Conservation (phyloP, 1,140 invertebrate species). For the Leptopilina boulardi region DNA sequence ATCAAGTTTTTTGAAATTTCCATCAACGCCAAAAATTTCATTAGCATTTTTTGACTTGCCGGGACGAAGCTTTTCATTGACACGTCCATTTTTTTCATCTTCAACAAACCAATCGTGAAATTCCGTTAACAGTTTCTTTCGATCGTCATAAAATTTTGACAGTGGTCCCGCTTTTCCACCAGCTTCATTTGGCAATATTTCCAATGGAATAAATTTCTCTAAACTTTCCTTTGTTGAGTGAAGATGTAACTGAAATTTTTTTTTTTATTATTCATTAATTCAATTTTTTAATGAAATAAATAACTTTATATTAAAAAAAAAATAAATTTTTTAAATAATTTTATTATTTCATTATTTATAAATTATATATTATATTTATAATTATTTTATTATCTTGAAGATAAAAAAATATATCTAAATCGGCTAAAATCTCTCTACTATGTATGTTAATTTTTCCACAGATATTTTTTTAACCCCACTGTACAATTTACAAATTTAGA, state of each 20-base stretch:
- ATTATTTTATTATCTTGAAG: too few species aligned
- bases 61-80: slow-evolving; percentile 79
- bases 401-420: too few species aligned
- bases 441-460: too few species aligned
- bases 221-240: slow-evolving; percentile 70
- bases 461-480: too few species aligned
- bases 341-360: too few species aligned
- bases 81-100: slow-evolving; percentile 77
- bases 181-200: slow-evolving; percentile 77
- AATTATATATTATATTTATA: too few species aligned
- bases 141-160: slow-evolving; percentile 64
- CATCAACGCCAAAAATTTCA: slow-evolving; percentile 82
- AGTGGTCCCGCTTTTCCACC: slow-evolving; percentile 76
- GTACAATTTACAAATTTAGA: too few species aligned
- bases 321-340: too few species aligned
- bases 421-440: too few species aligned
- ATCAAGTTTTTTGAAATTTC: slow-evolving; percentile 83
- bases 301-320: too few species aligned
- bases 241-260: slow-evolving; percentile 72
- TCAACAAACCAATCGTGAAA: slow-evolving; percentile 78
- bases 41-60: slow-evolving; percentile 81
- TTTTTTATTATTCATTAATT: slow-evolving; percentile 3
- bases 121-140: slow-evolving; percentile 73
- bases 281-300: too few species aligned
- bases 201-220: slow-evolving; percentile 70